Evolutionary conservation across 2,888 invertebrate genomes (phyloP).

Genomic region (Toxonevra muliebris): DNA sequence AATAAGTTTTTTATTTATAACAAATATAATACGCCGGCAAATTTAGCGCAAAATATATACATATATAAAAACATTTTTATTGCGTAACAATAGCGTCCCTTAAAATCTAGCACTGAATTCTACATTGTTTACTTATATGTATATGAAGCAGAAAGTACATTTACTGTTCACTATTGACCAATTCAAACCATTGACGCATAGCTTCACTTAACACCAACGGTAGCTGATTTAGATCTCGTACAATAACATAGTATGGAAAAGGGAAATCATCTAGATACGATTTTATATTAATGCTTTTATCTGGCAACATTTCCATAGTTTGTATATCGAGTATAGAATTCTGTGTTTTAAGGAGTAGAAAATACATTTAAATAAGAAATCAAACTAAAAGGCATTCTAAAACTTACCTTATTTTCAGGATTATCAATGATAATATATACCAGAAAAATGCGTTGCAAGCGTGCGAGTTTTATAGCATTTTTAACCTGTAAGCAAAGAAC

Average conservation of each 20-base stretch:
- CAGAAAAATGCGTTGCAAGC: constrained; percentile 85
- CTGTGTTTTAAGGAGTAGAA: constrained; percentile 64
- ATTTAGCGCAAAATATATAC: no score
- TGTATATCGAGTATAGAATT: constrained; percentile 92
- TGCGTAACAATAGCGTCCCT: background rate
- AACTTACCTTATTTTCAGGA: constrained; percentile 82
- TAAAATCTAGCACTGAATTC: background rate
- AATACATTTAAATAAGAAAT: constrained; percentile 27
- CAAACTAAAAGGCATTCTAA: constrained; percentile 11
- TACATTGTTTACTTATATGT: background rate
- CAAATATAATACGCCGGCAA: no score
- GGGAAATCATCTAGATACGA: constrained; percentile 96
- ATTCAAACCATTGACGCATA: constrained; percentile 97
- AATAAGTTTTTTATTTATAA: no score
- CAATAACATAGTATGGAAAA: constrained; percentile 96
- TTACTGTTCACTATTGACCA: constrained; percentile 72
- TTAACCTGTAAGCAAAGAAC: constrained; percentile 67
- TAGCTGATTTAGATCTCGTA: constrained; percentile 86
- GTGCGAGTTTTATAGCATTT: constrained; percentile 82
- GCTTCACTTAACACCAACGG: constrained; percentile 95
- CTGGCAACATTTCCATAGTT: constrained; percentile 67
- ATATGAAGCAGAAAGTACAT: background rate
- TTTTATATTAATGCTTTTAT: constrained; percentile 68
- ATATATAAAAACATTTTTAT: background rate
- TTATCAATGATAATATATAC: constrained; percentile 97